Base-by-base conservation (phyloP, 2,797 vertebrate species). In the Vultur gryphus region DNA sequence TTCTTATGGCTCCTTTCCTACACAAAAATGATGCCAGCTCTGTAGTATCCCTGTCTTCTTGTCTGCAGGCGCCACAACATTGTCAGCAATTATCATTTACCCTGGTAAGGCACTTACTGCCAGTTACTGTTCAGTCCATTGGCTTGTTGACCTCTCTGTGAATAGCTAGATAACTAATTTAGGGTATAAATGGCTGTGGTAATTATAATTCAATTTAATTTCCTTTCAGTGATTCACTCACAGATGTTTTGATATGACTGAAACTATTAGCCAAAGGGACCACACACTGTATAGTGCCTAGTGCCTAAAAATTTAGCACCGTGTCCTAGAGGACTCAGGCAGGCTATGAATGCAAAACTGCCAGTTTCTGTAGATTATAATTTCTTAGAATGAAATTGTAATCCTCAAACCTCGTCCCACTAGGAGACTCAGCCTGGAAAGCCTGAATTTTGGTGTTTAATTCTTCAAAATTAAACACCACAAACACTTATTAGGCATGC, bases 171-270 rank as follows among this genome's bases (percentile, higher is more conserved):
- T 70, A 96, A 94, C 92, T 96, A 96, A 95, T 95, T 93, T 89
- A 92, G 72, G 71, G 41, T 67, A 72, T 87, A 96, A 95, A 76
- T 94, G 71, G 75, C n/a, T 81, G 80, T 86, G 89, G 89, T 95
- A 96, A 96, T 97, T 95, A 87, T 43, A 87, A 85, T 85, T 88
- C 82, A 90, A 87, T 95, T 96, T 86, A 89, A 95, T 96, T 97
- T 96, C 80, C 82, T 96, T 85, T 92, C 59, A 97, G 69, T 69
- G 81, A 90, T 92, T 88, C 71, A 94, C 76, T 69, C 55, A 52
- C 92, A 87, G 79, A 51, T 92, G 33, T 85, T 96, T 96, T 51
- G 73, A 82, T 89, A 83, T 52, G 37, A 87, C 43, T 84, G 87
- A 92, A 95, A 84, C 48, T 49, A 85, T 90, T 90, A 97, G 64